Conservation (phyloP, 2,888 invertebrate genomes). For the Strigamia maritima region DNA sequence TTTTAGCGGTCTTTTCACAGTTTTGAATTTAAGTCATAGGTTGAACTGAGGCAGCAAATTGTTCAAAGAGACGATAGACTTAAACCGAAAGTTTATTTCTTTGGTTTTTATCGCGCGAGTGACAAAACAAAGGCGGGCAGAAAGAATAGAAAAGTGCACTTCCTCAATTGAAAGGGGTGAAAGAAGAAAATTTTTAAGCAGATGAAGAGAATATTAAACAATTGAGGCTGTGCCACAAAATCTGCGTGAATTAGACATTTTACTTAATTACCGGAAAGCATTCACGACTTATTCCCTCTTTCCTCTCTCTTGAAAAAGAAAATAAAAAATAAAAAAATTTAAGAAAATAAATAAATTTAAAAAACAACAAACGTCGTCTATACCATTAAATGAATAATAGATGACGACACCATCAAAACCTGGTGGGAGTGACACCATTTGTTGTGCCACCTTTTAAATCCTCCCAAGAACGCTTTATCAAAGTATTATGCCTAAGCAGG, state of each 20-base stretch:
- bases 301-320: neutral
- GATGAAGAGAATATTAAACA: neutral
- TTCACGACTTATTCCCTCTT: neutral
- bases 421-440: conserved; percentile 34
- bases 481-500: conserved; percentile 31
- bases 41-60: conserved; percentile 19
- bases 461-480: neutral
- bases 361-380: neutral
- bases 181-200: conserved; percentile 9
- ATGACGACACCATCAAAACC: conserved; percentile 29
- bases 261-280: neutral
- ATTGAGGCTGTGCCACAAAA: conserved; percentile 2
- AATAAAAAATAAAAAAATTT: neutral
- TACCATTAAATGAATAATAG: conserved; percentile 34
- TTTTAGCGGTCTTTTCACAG: conserved; percentile 6
- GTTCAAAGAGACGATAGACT: conserved; percentile 5
- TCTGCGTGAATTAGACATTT: conserved; percentile 23
- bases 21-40: conserved; percentile 13
- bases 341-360: neutral
- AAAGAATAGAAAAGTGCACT: conserved; percentile 6
- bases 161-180: neutral
- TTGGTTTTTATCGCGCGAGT: conserved; percentile 5
- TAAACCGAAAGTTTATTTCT: neutral
- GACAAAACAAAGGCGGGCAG: neutral
- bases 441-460: conserved; percentile 31